Evolutionary conservation across 2,797 vertebrate species (phyloP), one percentile per base, ranked within the genome.

Genomic region (Intellagama lesueurii): DNA sequence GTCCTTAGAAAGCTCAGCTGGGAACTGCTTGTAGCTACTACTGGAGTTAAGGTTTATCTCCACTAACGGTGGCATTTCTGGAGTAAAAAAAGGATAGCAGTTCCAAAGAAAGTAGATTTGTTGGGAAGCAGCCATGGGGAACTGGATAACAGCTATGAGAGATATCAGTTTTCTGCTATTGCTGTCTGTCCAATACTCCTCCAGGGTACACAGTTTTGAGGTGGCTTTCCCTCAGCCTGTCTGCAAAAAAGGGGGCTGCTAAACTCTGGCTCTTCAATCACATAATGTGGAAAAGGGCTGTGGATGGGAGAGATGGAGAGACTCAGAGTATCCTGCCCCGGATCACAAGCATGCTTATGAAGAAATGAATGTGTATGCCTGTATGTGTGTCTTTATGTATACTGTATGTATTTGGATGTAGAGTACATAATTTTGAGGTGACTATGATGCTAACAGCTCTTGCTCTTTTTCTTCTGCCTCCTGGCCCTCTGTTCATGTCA

Each of bases 221-320:
- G 52, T 56, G 52, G 77, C 85, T 77, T 22, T 69, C 30, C 14
- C 1, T 11, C 32, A 26, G 47, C 32, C 47, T 17, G 60, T 82
- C 44, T 44, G 22, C 24, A 0, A 78, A 83, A 70, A 83, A 73
- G 88, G 75, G 90, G 92, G 93, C 91, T 91, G 90, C 80, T 56
- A 84, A 91, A 88, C 90, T 93, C 92, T 94, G 92, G 93, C 90
- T 93, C 94, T 92, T 93, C 91, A 93, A 94, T 92, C 91, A 92
- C 92, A 91, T 19, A 0, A 95, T 40, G 32, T 24, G 30, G 72
- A 76, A 69, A 24, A n/a, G 47, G 44, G n/a, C 83, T 69, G 47
- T 69, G 32, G 60, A 35, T 76, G 86, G 35, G 77, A 32, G 1
- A 72, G 91, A 89, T 89, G 86, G 88, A 89, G 90, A 93, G 91